Evolutionary conservation across 1,140 invertebrate genomes (phyloP), one percentile per base, ranked within the genome.

Genomic region (Protaetia brevitarsis): DNA sequence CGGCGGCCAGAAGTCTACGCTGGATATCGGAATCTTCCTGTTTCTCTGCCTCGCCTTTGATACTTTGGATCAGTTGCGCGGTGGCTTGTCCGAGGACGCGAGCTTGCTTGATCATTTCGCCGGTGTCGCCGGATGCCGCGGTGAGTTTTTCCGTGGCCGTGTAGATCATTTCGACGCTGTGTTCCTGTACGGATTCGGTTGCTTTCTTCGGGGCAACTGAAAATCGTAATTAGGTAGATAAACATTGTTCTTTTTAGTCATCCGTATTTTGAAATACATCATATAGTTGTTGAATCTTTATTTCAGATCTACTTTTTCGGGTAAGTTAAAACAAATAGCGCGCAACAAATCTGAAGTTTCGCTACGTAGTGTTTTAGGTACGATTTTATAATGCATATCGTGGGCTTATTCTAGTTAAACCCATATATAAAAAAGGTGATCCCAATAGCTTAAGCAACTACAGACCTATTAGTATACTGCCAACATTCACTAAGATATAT

Each of bases 91-190:
- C 94, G 28, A 98, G 81, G n/a, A 93, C 86, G 65, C 95, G 83
- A 0, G 96, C 96, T 75, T 98, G 95, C 6, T 90, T 87, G 19
- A 98, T 93, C 95, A 99, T 98, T 80, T 98, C 96, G 1, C 88
- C 87, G 0, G 92, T 85, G 80, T 97, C 93, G 23, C 90, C 90
- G 34, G 86, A 85, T 13, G 90, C 91, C 10, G 89, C 90, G 63
- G 95, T 90, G 7, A 99, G 80, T 45, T 91, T 87, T 77, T 98
- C 95, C 5, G 95, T 96, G 2, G 95, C 93, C 3, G 89, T 85
- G 69, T 97, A 83, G 66, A 98, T 97, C 8, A 88, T 92, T 75
- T 97, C 95, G 1, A 97, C 93, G 60, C 89, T 89, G 67, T 78
- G 74, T 77, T 94, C 92, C 70, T 94, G 88, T 2, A 79, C 77